Base-by-base conservation (phyloP, 2,113 vertebrate species). In the Mola mola region DNA sequence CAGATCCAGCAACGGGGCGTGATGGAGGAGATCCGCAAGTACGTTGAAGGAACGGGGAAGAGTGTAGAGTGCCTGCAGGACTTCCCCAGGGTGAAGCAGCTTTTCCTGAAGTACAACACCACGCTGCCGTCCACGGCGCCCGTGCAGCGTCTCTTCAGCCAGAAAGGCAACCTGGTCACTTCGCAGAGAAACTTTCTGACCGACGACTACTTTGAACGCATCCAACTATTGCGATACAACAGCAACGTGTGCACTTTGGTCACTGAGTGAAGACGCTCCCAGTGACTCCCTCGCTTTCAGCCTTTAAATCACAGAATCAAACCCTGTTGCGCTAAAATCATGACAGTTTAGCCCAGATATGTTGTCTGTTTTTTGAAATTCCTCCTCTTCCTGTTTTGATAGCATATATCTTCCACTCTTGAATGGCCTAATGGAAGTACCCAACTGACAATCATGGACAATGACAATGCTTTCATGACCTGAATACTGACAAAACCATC, bases 101-200 rank as follows among this genome's bases (percentile, higher is more conserved):
- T 91, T 3, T 91, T 92, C 66, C 64, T 91, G 0, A 92, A 90
- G 47, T 90, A 85, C 75, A 92, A 92, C 82, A 92, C 91, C 48
- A 86, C 87, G 3, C 63, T 92, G 63, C 89, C 91, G 0, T 91
- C 90, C 48, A 88, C 89, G 12, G 86, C 86, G 0, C 90, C 91
- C 1, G 84, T 92, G 52, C 87, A 90, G 76, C 84, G 84, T 0
- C 89, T 92, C 43, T 91, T 92, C 72, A 88, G 81, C 29, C 84
- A 90, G 60, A 90, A 89, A 8, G 83, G 81, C 8, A 87, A 91
- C 69, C 55, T 90, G 72, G 74, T 87, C 17, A 85, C 81, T 1
- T 86, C 85, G 1, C 88, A 92, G 65, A 87, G 86, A 19, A 88
- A 86, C 74, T 44, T 83, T 61, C 80, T 91, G 20, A 88, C 90